A percentile compares a stretch with the other conserved stretches of the same genome.
phyloP scores from a whole-genome alignment of 2,888 invertebrate species.

The Xestia sexstrigata region DNA sequence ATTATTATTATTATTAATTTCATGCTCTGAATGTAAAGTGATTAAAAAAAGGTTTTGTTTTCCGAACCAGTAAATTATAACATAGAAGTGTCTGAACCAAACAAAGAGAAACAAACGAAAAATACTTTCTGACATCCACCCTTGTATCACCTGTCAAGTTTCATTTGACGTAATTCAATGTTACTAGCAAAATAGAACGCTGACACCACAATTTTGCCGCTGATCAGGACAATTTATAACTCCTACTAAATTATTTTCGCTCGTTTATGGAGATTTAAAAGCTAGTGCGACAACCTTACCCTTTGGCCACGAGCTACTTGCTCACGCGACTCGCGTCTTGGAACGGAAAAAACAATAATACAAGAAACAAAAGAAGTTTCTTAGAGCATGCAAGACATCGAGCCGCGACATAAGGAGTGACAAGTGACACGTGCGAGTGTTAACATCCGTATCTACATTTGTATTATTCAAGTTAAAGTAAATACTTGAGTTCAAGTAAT shows the following conservation, averaged over 20 bases:
- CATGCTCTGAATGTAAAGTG: neutral
- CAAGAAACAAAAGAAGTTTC: too few relatives aligned
- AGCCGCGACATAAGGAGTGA: neutral
- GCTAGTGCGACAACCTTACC: constrained; percentile 36
- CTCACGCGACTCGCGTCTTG: neutral
- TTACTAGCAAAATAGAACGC: constrained; percentile 12
- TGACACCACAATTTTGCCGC: constrained; percentile 21
- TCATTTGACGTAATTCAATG: neutral
- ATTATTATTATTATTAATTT: too few relatives aligned
- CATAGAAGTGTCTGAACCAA: neutral
- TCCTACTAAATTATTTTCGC: constrained; percentile 60
- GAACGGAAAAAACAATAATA: neutral
- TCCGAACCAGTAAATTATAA: neutral
- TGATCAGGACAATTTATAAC: constrained; percentile 53
- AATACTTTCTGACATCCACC: neutral
- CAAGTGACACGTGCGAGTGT: neutral
- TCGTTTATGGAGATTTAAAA: constrained; percentile 65
- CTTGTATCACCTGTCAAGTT: constrained; percentile 13
- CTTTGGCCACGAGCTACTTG: neutral
- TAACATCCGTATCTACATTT: too few relatives aligned
- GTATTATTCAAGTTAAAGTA: too few relatives aligned
- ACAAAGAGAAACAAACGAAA: neutral
- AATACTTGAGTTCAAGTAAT: too few relatives aligned
- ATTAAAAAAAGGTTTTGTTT: too few relatives aligned
- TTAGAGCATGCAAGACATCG: neutral